Percentiles rank a stretch among this genome's conserved stretches.
These are phyloP conservation scores for Calvadosia cruxmelitensis DNA, from an alignment of 30 jellyfish, hydroid and myxozoan genomes.

Conservation along the genomic window DNA sequence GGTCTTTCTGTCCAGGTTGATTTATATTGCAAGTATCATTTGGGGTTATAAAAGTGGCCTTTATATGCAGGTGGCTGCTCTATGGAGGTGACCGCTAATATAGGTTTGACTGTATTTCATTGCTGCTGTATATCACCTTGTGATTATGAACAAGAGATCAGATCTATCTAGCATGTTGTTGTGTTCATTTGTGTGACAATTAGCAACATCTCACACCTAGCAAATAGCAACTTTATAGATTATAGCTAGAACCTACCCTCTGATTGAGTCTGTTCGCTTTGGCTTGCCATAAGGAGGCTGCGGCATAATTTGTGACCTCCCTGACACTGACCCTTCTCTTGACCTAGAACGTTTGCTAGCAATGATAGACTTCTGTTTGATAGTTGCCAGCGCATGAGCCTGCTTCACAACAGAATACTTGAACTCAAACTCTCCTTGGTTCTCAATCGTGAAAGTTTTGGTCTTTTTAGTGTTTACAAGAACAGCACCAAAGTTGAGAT, in stretches of 20 bases:
- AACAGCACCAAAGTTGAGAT: slow-evolving; percentile 84
- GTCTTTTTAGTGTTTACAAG: slow-evolving; percentile 78
- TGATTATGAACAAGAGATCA: too few relatives aligned
- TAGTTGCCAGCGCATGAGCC: slow-evolving; percentile 1
- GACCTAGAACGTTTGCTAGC: slow-evolving; percentile 28
- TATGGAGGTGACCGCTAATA: too few relatives aligned
- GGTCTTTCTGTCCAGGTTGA: too few relatives aligned
- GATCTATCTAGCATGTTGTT: too few relatives aligned
- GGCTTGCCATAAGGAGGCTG: slow-evolving; percentile 15
- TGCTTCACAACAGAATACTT: slow-evolving; percentile 45
- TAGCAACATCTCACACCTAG: too few relatives aligned
- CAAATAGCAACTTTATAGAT: too few relatives aligned
- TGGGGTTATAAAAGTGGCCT: too few relatives aligned
- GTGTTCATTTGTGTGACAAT: too few relatives aligned
- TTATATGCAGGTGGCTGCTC: too few relatives aligned
- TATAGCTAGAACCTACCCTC: slow-evolving; percentile 65
- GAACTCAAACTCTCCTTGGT: slow-evolving; percentile 89
- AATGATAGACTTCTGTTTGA: neutral
- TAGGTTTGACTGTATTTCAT: too few relatives aligned
- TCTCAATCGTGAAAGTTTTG: slow-evolving; percentile 69
- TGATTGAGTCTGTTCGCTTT: slow-evolving; percentile 69
- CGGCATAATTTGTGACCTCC: slow-evolving; percentile 35
- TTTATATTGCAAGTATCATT: too few relatives aligned
- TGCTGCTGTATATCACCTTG: too few relatives aligned
- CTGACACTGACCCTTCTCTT: slow-evolving; percentile 75